Conservation (phyloP, 2,797 vertebrate genomes). For the Ciconia nigra region DNA sequence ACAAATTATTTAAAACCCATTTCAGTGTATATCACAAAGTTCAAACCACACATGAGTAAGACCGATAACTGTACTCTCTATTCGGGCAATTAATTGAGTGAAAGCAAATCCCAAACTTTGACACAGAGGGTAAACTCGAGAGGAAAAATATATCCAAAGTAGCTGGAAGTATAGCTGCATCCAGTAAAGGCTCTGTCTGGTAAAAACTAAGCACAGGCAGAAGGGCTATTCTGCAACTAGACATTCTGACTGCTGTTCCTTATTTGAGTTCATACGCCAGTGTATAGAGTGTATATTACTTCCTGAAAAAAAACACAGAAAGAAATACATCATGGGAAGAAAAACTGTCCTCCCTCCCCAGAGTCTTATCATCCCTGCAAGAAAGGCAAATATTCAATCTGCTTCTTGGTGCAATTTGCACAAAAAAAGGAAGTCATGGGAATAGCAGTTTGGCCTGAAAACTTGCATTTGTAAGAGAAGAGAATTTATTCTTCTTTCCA, state of each 20-base stretch:
- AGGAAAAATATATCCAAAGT: not conserved
- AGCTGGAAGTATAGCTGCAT: not conserved
- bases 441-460: not conserved
- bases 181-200: not conserved
- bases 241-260: not conserved
- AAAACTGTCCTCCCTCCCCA: not conserved
- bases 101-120: not conserved
- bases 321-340: not conserved
- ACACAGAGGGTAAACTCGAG: not conserved
- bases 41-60: not conserved
- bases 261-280: not conserved
- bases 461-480: not conserved
- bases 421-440: not conserved
- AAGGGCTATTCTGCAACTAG: not conserved
- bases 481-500: not conserved
- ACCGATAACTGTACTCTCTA: not conserved
- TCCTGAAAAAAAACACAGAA: not conserved
- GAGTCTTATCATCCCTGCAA: not conserved
- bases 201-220: not conserved
- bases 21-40: not conserved
- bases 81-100: not conserved
- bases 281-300: not conserved
- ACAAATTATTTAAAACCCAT: not conserved
- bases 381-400: not conserved
- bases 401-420: not conserved